phyloP scores from a whole-genome alignment of 2,797 vertebrate genomes.

The Hippopotamyrus pictus region DNA sequence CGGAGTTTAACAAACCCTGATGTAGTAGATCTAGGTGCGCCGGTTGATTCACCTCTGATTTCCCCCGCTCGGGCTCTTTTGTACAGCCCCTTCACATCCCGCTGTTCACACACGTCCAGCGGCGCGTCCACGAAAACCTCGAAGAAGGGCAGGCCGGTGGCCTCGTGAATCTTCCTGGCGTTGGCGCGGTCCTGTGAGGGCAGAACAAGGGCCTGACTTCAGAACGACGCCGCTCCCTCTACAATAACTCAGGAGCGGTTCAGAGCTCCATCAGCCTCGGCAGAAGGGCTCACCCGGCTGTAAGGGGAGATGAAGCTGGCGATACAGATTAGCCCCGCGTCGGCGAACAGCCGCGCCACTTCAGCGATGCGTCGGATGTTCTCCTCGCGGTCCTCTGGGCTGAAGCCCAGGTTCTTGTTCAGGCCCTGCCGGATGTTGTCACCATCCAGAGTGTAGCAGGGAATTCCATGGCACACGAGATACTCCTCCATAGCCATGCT shows the following conservation, averaged over 20 bases:
- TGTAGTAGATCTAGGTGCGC: neutral
- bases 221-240: neutral
- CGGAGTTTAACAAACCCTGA: neutral
- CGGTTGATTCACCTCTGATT: conserved; percentile 75
- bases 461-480: conserved; percentile 92
- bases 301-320: conserved; percentile 97
- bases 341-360: conserved; percentile 92
- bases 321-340: conserved; percentile 93
- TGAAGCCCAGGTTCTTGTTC: conserved; percentile 95
- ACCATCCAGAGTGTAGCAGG: conserved; percentile 93
- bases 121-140: conserved; percentile 98
- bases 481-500: conserved; percentile 98
- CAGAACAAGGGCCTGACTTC: neutral
- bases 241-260: too few species aligned
- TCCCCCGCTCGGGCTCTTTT: conserved; percentile 95
- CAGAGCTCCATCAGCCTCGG: neutral
- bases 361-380: conserved; percentile 94
- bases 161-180: conserved; percentile 87
- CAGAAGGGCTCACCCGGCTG: conserved; percentile 66
- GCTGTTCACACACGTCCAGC: conserved; percentile 89
- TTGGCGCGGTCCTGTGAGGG: conserved; percentile 83
- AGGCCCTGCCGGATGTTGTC: conserved; percentile 97
- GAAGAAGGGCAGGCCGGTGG: conserved; percentile 88
- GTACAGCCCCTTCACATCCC: conserved; percentile 95
- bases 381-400: conserved; percentile 91